Evolutionary conservation across 92 coral and sea anemone species (phyloP), one percentile per base, ranked within the genome.

Genomic region (Porites lobata): DNA sequence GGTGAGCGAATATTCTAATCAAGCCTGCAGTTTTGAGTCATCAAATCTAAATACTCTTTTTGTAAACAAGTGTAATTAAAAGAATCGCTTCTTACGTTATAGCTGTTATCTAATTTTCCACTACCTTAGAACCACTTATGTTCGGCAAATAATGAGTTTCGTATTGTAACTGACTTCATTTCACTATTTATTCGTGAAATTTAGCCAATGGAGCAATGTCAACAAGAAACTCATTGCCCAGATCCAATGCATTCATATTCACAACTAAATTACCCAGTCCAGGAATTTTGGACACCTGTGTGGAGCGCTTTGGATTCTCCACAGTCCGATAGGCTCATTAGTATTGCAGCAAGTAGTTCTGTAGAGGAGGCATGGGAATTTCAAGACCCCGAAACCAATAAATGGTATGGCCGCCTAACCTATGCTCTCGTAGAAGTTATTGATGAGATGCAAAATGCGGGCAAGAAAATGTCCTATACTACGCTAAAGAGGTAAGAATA

Each of bases 261-360:
- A 14, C 63, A 1, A 8, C 84, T 52, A 19, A 17, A 21, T 9
- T 0, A 65, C 63, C 75, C 84, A 66, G 65, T 65, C 43, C 71
- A 47, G n/a, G 72, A 79, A 20, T 79, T 79, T 32, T 79, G 72
- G 62, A 80, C 72, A 3, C 72, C 72, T 21, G 17, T 13, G 73
- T 65, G 50, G 17, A 22, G 66, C 24, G 50, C 75, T 15, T 50
- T 65, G 9, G 84, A 64, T 20, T 80, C 84, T 13, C 2, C 38
- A 43, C 21, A 80, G 47, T 15, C 6, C 52, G 75, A 66, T 47
- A 80, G 52, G 0, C 67, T 80, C 65, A 21, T 80, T 20, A 32
- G 22, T 57, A 80, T 80, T 0, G 74, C 62, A 65, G 84, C 74
- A 12, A 19, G 84, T 17, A 20, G 21, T 1, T 24, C 84, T 11